phyloP scores from a whole-genome alignment of 2,797 vertebrate species.

The Nyctalus aviator region DNA sequence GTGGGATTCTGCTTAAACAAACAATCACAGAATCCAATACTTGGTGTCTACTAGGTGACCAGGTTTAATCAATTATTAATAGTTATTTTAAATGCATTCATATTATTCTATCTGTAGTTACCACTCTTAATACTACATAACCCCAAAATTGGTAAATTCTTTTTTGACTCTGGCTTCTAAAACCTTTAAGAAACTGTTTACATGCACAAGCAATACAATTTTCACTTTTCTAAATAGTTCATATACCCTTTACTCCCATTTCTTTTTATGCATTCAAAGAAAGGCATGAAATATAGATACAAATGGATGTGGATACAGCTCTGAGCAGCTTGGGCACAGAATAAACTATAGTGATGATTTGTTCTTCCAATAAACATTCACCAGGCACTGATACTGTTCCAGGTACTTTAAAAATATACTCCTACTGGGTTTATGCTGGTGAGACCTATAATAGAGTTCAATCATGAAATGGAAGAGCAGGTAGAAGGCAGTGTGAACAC shows the following conservation, averaged over 20 bases:
- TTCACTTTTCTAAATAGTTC: background rate
- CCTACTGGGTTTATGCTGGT: background rate
- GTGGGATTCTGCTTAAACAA: background rate
- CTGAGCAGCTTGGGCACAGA: background rate
- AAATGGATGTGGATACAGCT: background rate
- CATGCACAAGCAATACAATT: background rate
- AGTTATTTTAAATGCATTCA: background rate
- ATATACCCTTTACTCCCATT: background rate
- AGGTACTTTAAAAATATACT: background rate
- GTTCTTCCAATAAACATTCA: conserved; percentile 1
- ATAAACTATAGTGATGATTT: background rate
- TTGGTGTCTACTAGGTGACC: background rate
- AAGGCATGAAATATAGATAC: background rate
- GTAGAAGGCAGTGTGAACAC: background rate
- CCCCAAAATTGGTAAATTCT: background rate
- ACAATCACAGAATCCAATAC: background rate
- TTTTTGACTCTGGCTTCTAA: background rate
- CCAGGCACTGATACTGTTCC: background rate
- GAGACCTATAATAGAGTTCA: background rate
- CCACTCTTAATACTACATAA: background rate
- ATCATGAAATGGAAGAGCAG: background rate
- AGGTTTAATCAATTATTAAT: background rate
- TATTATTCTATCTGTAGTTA: background rate
- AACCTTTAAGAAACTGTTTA: conserved; percentile 2
- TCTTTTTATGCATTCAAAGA: background rate